These are phyloP conservation scores for Caenorhabditis zanzibari DNA, from an alignment of 2,888 invertebrate species.

Conservation along the genomic window DNA sequence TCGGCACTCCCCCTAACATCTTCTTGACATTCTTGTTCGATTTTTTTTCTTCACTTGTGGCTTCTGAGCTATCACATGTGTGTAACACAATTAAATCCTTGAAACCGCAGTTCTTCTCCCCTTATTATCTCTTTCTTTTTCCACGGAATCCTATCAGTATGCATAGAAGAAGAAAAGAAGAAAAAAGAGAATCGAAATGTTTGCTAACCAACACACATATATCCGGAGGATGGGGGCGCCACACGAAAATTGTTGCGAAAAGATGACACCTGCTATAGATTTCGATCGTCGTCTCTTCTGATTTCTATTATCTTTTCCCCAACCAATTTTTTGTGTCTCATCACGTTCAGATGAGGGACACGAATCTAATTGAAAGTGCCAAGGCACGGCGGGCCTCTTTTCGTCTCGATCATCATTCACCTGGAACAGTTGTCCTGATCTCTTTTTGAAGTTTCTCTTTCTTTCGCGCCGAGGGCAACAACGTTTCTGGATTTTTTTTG, in stretches of 20 bases:
- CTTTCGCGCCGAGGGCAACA: background rate
- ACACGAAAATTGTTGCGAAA: constrained; percentile 26
- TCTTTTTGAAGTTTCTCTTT: background rate
- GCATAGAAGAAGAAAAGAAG: constrained; percentile 13
- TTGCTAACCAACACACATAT: constrained; percentile 41
- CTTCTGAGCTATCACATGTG: constrained; percentile 16
- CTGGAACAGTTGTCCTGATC: constrained; percentile 43
- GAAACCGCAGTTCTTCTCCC: constrained; percentile 8
- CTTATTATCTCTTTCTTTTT: background rate
- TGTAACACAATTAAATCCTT: constrained; percentile 4
- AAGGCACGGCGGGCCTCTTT: constrained; percentile 39
- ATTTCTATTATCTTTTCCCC: constrained; percentile 23
- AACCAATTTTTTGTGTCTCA: background rate
- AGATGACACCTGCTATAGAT: constrained; percentile 41
- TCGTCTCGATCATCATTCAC: background rate
- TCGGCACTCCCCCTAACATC: background rate
- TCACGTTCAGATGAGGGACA: constrained; percentile 23
- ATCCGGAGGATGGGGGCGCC: constrained; percentile 23
- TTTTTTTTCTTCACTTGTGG: background rate
- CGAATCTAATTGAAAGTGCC: constrained; percentile 51
- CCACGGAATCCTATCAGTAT: constrained; percentile 17
- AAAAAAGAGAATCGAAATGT: constrained; percentile 10
- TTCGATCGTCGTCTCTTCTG: constrained; percentile 4
- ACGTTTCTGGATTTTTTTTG: constrained; percentile 16
- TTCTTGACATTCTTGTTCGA: background rate